Percentiles rank a stretch among this genome's conserved stretches.
Conservation (phyloP, 2,113 vertebrate species). For the Tetraodon nigroviridis region DNA sequence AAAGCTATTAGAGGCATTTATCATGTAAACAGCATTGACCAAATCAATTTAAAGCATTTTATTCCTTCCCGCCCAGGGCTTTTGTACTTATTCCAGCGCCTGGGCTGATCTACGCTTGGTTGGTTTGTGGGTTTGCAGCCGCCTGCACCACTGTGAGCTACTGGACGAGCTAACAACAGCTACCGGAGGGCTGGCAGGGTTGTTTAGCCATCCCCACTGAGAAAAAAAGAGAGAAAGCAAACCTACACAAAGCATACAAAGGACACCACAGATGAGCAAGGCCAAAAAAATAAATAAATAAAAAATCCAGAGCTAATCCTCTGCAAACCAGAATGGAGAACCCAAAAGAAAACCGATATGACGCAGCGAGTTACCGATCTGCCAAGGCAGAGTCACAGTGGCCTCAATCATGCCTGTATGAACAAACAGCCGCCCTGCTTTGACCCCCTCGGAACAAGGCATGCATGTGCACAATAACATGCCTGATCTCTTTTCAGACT, state of each 20-base stretch:
- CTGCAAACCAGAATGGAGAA: too few species aligned
- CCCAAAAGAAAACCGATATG: too few species aligned
- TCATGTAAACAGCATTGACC: constrained; percentile 49
- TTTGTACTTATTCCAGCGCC: constrained; percentile 46
- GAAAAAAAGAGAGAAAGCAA: constrained; percentile 1
- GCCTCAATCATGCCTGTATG: too few species aligned
- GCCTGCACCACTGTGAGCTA: constrained; percentile 30
- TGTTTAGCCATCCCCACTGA: constrained; percentile 14
- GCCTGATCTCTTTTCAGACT: too few species aligned
- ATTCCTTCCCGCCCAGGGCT: constrained; percentile 44
- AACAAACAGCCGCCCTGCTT: too few species aligned
- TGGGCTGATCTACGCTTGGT: constrained; percentile 23
- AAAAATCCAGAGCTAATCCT: not conserved
- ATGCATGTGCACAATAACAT: too few species aligned
- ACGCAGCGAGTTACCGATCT: too few species aligned
- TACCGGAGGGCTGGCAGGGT: constrained; percentile 23
- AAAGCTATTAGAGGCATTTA: constrained; percentile 61
- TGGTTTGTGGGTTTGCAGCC: constrained; percentile 28
- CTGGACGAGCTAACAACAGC: constrained; percentile 16
- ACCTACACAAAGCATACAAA: constrained; percentile 30
- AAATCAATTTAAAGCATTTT: constrained; percentile 62
- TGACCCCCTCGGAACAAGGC: too few species aligned
- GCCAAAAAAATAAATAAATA: not conserved
- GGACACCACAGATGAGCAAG: constrained; percentile 10
- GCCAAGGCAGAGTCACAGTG: too few species aligned